These are phyloP conservation scores for Todiramphus saurophagus DNA, from an alignment of 2,113 vertebrate genomes.

Conservation along the genomic window DNA sequence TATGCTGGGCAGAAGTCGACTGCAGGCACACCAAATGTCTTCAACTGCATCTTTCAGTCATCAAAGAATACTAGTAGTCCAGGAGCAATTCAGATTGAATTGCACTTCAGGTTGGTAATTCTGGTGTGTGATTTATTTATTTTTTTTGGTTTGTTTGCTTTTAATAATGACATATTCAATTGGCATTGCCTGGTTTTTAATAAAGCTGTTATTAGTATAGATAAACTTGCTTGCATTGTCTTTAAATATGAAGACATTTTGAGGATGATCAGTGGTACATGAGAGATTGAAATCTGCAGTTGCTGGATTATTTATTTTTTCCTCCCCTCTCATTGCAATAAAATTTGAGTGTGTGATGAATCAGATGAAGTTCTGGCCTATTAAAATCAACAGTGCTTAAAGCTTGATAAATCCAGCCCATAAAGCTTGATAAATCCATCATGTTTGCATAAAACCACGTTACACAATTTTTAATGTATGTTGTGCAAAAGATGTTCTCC, in stretches of 20 bases:
- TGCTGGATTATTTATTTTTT: neutral
- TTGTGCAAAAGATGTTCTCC: slow-evolving; percentile 35
- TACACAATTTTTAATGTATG: neutral
- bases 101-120: slow-evolving; percentile 88
- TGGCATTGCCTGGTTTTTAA: neutral
- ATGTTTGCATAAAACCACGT: neutral
- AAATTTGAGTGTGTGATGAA: neutral
- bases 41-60: slow-evolving; percentile 92
- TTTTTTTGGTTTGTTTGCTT: neutral
- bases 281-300: neutral
- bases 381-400: neutral
- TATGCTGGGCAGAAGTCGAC: slow-evolving; percentile 61
- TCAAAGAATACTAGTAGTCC: slow-evolving; percentile 85
- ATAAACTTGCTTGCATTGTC: neutral
- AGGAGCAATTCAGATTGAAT: slow-evolving; percentile 90
- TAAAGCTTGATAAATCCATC: neutral
- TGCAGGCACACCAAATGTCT: slow-evolving; percentile 79
- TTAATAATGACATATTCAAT: neutral
- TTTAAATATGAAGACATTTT: neutral
- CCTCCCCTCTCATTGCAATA: neutral
- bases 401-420: neutral
- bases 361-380: neutral
- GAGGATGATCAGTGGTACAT: neutral
- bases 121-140: neutral
- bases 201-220: neutral